Conservation (phyloP, 2,797 vertebrate genomes). For the Intellagama lesueurii region DNA sequence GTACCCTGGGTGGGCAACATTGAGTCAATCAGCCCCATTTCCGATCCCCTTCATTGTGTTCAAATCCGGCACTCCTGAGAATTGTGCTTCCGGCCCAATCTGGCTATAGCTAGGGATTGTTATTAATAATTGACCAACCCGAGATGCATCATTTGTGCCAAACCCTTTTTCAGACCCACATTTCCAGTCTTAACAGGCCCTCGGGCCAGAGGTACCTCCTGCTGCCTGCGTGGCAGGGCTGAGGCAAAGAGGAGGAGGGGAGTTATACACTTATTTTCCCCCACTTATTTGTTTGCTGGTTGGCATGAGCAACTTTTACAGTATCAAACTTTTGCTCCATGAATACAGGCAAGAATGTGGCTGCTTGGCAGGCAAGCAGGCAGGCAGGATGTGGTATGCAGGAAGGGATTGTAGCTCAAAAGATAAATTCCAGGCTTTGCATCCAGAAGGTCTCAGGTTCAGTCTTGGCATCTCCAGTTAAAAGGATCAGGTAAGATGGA, state of each 20-base stretch:
- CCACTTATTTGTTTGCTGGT: conserved; percentile 26
- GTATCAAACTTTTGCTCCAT: neutral
- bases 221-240: neutral
- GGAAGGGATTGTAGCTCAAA: neutral
- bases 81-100: conserved; percentile 14
- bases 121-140: conserved; percentile 37
- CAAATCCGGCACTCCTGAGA: neutral
- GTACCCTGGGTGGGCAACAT: neutral
- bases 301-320: neutral
- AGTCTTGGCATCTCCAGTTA: neutral
- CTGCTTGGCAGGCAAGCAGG: neutral
- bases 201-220: conserved; percentile 31
- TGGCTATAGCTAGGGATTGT: neutral
- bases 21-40: neutral
- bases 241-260: neutral
- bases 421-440: neutral
- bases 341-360: neutral
- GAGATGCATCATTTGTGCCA: conserved; percentile 22
- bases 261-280: neutral
- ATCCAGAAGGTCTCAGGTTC: neutral
- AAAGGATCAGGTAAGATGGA: neutral
- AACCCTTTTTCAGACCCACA: conserved; percentile 9
- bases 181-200: conserved; percentile 8
- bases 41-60: neutral
- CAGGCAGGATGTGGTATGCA: neutral